Evolutionary conservation across 2,888 invertebrate species (phyloP), one percentile per base, ranked within the genome.

Genomic region (Apamea crenata): DNA sequence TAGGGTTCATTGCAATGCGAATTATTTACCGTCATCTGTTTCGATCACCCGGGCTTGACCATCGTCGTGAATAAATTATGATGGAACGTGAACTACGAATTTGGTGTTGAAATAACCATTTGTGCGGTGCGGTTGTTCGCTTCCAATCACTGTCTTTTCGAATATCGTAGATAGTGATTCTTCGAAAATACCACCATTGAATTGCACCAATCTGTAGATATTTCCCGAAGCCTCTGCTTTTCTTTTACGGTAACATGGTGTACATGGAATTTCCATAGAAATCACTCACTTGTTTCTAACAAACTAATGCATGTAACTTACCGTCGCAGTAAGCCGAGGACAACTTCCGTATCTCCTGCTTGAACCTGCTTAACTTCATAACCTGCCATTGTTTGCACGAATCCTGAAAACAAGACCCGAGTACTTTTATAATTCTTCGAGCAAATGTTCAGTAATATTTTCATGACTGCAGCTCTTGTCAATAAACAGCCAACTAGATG

Each of bases 271-370:
- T 56, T 75, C 2, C 40, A 63, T 40, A 12, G 44, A 47, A 32
- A 61, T 12, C 44, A 25, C 2, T 47, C 10, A 16, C 1, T 29
- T 50, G 4, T 25, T 61, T 61, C 16, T 50, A 44, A 50, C n/a
- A 44, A 78, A 16, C 4, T 61, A 3, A 50, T 36, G 36, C 4
- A n/a, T 36, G 7, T 32, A 67, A 97, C 97, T 94, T 97, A 98
- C 92, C 94, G 95, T 89, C 97, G 97, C 2, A 98, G 94, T 91
- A 98, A 97, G 59, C 94, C 93, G 81, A 98, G 94, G 29, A 98
- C 96, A 66, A 94, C 95, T 5, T 97, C 96, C 2, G 94, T 93
- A 90, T 98, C 98, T 74, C 96, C 95, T 32, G 95, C 94, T 61
- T 89, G 90, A 16, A 97, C 90, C 1, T 94, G 91, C 67, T 95